Base-by-base conservation (phyloP, 1,140 invertebrate genomes). In the Dolichoris vasculosae region DNA sequence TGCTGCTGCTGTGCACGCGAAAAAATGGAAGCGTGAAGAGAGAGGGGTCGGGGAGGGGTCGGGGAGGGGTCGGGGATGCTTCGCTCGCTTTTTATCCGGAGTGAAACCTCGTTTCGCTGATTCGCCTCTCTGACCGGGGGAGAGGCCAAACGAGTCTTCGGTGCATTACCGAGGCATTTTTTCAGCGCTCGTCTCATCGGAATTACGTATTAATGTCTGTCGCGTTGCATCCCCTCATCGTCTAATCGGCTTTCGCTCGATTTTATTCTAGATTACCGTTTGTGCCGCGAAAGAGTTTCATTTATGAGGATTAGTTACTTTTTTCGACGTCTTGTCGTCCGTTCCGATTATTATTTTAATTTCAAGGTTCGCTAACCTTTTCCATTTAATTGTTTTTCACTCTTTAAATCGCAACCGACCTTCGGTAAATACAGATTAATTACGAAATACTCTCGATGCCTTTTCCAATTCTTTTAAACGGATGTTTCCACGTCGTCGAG, bases 31-130 rank as follows among this genome's bases (percentile, higher is more conserved):
- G 32, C n/a, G 20, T 38, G 7, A n/a, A n/a, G n/a, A n/a, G n/a
- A n/a, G 46, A 71, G 69, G 32, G 26, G 38, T n/a, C n/a, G n/a
- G n/a, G n/a, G n/a, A n/a, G 26, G 26, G 55, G 55, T 30, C n/a
- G 26, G 26, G 55, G 55, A 26, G 9, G 20, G 9, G 35, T 51
- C 23, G n/a, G 20, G 30, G 20, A 23, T 59, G 23, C 23, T 15
- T 48, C 30, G 20, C 75, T 48, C 84, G 26, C 73, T 59, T 55
- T 63, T 78, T 23, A 30, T 32, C 71, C 32, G 17, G 38, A 51
- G 40, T 30, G 35, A 78, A 84, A 84, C 71, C 78, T 78, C 71
- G 48, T 83, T 76, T 83, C 20, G 69, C 82, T 63, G 71, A 83
- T 63, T 75, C 71, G 26, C 71, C n/a, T 63, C 81, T 75, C 0